Evolutionary conservation across 2,113 vertebrate genomes (phyloP), one percentile per base, ranked within the genome.

Genomic region (Aviceda subcristata): DNA sequence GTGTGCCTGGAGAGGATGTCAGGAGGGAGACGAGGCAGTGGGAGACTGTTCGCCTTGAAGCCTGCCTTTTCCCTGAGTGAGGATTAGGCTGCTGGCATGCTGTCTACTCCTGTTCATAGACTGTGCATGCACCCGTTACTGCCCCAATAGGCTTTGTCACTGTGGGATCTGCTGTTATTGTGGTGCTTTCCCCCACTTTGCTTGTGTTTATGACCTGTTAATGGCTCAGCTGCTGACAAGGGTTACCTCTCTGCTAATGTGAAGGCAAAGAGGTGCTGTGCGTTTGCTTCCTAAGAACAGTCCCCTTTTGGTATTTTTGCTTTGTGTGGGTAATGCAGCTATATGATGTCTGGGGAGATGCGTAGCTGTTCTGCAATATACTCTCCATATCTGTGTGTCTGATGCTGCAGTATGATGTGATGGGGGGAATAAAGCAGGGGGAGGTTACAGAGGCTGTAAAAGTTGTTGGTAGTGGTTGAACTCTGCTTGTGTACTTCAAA

Each of bases 71-170:
- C 1, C 8, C 8, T 1, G 1, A 45, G 6, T 7, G 46, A 62
- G 11, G 30, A 5, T 2, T 15, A 57, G 34, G 51, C 41, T 67
- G 71, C 48, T 55, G 22, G 68, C 29, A 30, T 1, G 34, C 26
- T 63, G 24, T 5, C 36, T 29, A 3, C 50, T 66, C n/a, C 8
- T 23, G 45, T 27, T 69, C 27, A 34, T 39, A 38, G 56, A 17
- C 55, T 11, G 9, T 17, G 10, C 7, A 15, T 23, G 36, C 6
- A 4, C 3, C 4, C 9, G 1, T n/a, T 39, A 21, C 48, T 15
- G 38, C 26, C 30, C 26, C 1, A 7, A 34, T 3, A 53, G 73
- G 27, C 29, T 41, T 30, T 53, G n/a, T 36, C 16, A 5, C 45
- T 13, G 41, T 11, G 27, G 27, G 34, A 51, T 46, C 48, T 75